Evolutionary conservation across 2,113 vertebrate species (phyloP).

Genomic region (Embiotoca jacksoni): DNA sequence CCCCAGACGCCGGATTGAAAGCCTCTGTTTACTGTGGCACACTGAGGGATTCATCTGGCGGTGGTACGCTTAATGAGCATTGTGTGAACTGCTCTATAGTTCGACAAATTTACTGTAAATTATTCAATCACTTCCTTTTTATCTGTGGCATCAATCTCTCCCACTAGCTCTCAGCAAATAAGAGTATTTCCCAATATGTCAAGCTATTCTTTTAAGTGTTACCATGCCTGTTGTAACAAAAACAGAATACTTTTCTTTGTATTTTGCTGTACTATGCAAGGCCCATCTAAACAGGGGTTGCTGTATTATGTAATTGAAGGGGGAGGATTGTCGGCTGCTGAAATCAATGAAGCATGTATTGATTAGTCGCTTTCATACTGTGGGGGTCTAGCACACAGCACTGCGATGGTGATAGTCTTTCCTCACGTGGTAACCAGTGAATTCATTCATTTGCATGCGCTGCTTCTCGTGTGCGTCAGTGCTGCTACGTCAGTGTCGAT

Average conservation of each 20-base stretch:
- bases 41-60: no score
- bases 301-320: slow-evolving; percentile 58
- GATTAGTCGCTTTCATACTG: slow-evolving; percentile 63
- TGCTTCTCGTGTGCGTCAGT: slow-evolving; percentile 28
- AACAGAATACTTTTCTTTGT: neutral
- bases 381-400: slow-evolving; percentile 51
- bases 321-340: slow-evolving; percentile 26
- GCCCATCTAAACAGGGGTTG: slow-evolving; percentile 14
- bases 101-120: no score
- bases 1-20: no score
- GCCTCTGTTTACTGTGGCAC: no score
- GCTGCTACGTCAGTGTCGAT: slow-evolving; percentile 17
- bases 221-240: no score
- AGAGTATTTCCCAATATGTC: neutral
- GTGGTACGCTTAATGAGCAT: no score
- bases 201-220: neutral
- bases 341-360: slow-evolving; percentile 63
- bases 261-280: slow-evolving; percentile 7
- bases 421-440: slow-evolving; percentile 57
- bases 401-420: slow-evolving; percentile 45
- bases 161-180: neutral
- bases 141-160: no score
- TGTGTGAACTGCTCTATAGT: no score
- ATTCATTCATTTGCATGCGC: slow-evolving; percentile 61
- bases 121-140: no score